Percentiles rank a stretch among this genome's conserved stretches.
Conservation (phyloP, 2,888 invertebrate species). For the Koerneria pararmatus region DNA sequence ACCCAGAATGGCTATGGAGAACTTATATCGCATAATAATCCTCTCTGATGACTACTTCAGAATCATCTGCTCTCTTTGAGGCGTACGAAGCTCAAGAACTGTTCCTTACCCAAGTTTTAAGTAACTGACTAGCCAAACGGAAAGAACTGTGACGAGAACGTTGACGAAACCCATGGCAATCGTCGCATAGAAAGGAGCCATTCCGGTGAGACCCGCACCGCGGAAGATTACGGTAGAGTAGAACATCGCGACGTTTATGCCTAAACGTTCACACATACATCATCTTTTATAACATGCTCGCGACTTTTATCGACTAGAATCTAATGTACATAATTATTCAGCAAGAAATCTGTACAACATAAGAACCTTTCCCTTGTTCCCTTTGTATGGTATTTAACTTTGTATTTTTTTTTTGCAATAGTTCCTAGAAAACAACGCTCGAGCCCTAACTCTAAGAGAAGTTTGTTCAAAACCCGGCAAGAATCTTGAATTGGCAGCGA, state of each 20-base stretch:
- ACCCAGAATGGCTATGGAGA: slow-evolving; percentile 8
- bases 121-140: slow-evolving; percentile 61
- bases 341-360: no score
- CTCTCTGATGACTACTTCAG: not conserved
- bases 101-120: not conserved
- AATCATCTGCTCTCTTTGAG: no score
- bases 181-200: slow-evolving; percentile 75
- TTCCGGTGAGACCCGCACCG: slow-evolving; percentile 68
- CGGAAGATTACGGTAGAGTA: slow-evolving; percentile 79
- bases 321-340: no score
- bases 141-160: slow-evolving; percentile 79
- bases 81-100: no score
- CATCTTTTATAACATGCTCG: no score
- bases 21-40: not conserved
- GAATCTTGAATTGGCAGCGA: not conserved
- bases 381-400: no score
- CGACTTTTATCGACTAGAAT: no score
- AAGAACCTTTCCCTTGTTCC: no score
- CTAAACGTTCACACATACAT: no score
- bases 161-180: slow-evolving; percentile 80
- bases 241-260: slow-evolving; percentile 59
- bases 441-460: not conserved
- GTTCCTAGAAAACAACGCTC: no score
- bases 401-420: no score
- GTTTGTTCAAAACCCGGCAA: not conserved